These are phyloP conservation scores for Dusona sp. DNA, from an alignment of 2,888 invertebrate species.

Conservation along the genomic window DNA sequence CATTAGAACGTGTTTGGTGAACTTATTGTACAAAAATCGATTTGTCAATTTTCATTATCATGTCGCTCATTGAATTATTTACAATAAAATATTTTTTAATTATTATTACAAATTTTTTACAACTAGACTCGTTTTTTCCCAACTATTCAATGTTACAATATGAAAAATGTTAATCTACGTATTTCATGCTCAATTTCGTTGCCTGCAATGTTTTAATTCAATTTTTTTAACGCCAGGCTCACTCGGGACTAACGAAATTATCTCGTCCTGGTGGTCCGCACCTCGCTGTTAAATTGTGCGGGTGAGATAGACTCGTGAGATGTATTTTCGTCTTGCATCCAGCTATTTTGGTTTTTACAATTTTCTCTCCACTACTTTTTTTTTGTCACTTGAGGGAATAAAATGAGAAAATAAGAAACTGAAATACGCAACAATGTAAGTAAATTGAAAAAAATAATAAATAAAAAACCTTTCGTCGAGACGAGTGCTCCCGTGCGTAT, in stretches of 20 bases:
- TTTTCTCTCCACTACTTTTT: conserved; percentile 51
- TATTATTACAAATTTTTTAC: not conserved
- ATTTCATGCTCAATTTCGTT: not conserved
- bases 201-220: not conserved
- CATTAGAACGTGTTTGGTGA: too few relatives aligned
- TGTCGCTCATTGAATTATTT: too few relatives aligned
- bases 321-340: conserved; percentile 67
- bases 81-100: too few relatives aligned
- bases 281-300: conserved; percentile 39
- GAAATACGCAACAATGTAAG: not conserved
- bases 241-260: conserved; percentile 21
- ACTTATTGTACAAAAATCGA: too few relatives aligned
- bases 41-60: too few relatives aligned
- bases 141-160: too few relatives aligned
- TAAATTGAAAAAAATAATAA: not conserved
- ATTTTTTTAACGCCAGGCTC: not conserved
- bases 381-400: not conserved
- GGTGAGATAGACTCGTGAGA: conserved; percentile 41
- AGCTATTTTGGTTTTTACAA: conserved; percentile 70
- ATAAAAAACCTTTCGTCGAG: not conserved
- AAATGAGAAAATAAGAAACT: not conserved
- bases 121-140: not conserved
- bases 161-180: not conserved
- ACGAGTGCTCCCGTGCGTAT: not conserved
- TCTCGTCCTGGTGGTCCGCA: conserved; percentile 10